These are phyloP conservation scores for Cerceris ruficornis DNA, from an alignment of 2,888 invertebrate species.

Conservation along the genomic window DNA sequence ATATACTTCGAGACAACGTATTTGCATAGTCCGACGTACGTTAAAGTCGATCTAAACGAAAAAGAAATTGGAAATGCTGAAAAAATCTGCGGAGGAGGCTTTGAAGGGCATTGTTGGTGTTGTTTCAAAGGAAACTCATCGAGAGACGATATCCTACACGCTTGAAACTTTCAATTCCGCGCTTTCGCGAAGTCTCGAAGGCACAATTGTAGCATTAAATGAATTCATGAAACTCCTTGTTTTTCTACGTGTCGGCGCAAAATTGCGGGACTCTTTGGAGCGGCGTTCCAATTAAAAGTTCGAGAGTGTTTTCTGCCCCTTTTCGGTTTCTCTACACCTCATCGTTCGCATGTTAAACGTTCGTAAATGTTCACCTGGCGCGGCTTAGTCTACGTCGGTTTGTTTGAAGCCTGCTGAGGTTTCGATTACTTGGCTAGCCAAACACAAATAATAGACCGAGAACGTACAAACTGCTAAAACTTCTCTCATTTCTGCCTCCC, in stretches of 20 bases:
- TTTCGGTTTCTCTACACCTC: slow-evolving; percentile 23
- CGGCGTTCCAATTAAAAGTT: slow-evolving; percentile 67
- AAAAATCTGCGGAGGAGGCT: neutral
- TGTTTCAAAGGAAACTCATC: neutral
- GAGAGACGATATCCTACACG: neutral
- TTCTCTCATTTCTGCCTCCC: neutral
- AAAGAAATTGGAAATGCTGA: neutral
- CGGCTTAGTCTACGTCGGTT: neutral
- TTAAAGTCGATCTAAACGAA: neutral
- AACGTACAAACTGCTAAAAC: slow-evolving; percentile 6
- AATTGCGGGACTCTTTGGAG: slow-evolving; percentile 39
- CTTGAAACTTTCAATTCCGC: slow-evolving; percentile 10
- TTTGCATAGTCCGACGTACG: neutral
- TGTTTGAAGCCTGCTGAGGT: slow-evolving; percentile 18
- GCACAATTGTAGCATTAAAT: slow-evolving; percentile 18
- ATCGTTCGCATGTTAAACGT: slow-evolving; percentile 35
- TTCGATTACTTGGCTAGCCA: slow-evolving; percentile 22
- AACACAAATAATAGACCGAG: slow-evolving; percentile 3
- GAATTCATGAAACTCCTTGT: slow-evolving; percentile 29
- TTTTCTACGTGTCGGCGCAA: slow-evolving; percentile 31
- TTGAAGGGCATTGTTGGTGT: neutral
- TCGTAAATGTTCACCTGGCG: slow-evolving; percentile 2
- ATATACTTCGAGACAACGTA: neutral
- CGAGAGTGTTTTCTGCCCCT: slow-evolving; percentile 33
- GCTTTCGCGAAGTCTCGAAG: slow-evolving; percentile 19